A percentile compares a stretch with the other conserved stretches of the same genome.
These are phyloP conservation scores for Otolemur garnettii DNA, from an alignment of 2,113 vertebrate species.

Conservation along the genomic window DNA sequence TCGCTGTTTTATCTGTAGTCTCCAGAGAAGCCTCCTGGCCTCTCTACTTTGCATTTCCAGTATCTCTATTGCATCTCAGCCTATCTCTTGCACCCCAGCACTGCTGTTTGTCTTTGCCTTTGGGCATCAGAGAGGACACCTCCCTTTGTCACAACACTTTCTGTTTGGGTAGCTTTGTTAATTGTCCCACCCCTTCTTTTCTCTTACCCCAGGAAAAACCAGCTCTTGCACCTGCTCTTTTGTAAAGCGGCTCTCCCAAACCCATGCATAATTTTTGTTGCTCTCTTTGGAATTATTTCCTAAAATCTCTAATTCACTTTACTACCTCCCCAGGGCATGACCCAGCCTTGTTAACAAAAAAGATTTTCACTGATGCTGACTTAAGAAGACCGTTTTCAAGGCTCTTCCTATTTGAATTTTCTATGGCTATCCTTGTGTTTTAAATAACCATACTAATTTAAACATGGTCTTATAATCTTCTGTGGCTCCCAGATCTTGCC, in stretches of 20 bases:
- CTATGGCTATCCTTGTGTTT: background rate
- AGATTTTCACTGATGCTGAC: background rate
- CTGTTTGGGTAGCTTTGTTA: constrained; percentile 18
- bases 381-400: background rate
- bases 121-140: background rate
- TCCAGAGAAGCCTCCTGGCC: background rate
- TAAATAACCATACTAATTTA: background rate
- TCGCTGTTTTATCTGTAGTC: background rate
- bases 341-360: background rate
- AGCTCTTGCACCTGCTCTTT: background rate
- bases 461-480: background rate
- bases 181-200: background rate
- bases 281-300: background rate
- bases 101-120: background rate
- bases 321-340: background rate
- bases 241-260: background rate
- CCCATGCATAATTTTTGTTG: background rate
- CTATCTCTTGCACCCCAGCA: background rate
- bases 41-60: background rate
- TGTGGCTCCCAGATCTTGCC: background rate
- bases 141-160: background rate
- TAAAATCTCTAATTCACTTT: background rate
- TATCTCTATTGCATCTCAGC: background rate
- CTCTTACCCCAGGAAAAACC: background rate
- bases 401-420: constrained; percentile 1